Conservation (phyloP, 2,113 vertebrate genomes). For the Crotalus horridus region DNA sequence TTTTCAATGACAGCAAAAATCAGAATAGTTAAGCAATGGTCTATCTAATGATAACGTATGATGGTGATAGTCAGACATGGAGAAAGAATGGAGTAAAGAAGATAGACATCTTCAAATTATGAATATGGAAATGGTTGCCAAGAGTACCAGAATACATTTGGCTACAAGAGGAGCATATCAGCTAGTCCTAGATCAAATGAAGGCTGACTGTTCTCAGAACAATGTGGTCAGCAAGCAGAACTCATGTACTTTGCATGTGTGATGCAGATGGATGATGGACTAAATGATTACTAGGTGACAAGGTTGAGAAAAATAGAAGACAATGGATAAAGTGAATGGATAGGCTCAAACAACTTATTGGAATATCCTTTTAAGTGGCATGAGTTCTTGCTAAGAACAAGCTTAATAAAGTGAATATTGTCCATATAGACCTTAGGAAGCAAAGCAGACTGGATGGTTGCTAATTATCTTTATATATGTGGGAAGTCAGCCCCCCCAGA, state of each 20-base stretch:
- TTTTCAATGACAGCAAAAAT: not conserved
- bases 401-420: not conserved
- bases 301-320: not conserved
- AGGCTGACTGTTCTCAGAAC: not conserved
- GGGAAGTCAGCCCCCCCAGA: no score
- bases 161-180: not conserved
- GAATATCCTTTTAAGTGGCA: not conserved
- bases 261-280: not conserved
- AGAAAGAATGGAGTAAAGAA: not conserved
- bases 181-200: not conserved
- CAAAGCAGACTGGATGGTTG: not conserved
- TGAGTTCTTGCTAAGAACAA: not conserved
- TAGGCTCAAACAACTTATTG: not conserved
- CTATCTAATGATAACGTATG: not conserved
- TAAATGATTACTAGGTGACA: not conserved
- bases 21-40: not conserved
- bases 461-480: not conserved
- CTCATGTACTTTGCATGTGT: not conserved
- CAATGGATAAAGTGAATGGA: not conserved
- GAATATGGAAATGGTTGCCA: not conserved
- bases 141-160: not conserved
- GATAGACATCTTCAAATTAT: not conserved
- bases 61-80: not conserved
- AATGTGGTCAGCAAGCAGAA: not conserved
- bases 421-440: not conserved